Evolutionary conservation across 2,888 invertebrate genomes (phyloP).

Genomic region (Agapostemon virescens): DNA sequence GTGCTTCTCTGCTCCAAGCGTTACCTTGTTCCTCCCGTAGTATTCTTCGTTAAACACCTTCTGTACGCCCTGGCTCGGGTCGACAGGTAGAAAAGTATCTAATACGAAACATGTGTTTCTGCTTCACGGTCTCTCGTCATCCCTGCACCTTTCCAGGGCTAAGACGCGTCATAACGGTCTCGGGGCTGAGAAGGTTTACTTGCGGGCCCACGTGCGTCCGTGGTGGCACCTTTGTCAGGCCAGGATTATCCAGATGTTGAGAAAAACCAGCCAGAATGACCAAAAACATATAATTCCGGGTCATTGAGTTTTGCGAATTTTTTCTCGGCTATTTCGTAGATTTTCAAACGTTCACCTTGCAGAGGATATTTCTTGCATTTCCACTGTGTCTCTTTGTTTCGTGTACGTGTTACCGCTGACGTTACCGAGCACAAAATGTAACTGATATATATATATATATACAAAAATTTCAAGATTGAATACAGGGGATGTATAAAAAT

Average conservation of each 20-base stretch:
- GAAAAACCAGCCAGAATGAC: background rate
- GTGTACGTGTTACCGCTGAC: background rate
- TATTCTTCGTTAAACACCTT: conserved; percentile 56
- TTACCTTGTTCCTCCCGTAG: conserved; percentile 32
- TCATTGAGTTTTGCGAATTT: conserved; percentile 18
- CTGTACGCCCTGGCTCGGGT: conserved; percentile 45
- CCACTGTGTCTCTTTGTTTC: background rate
- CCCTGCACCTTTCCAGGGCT: conserved; percentile 53
- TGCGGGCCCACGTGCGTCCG: conserved; percentile 28
- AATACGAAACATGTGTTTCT: conserved; percentile 74
- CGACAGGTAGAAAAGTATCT: conserved; percentile 72
- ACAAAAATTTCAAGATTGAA: background rate
- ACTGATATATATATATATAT: background rate
- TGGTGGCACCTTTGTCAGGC: conserved; percentile 40
- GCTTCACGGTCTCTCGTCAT: conserved; percentile 27
- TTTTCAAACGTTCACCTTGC: background rate
- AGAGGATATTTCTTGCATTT: no score
- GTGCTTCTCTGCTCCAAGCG: conserved; percentile 37
- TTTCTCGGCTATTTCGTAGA: background rate
- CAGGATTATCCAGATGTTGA: conserved; percentile 41
- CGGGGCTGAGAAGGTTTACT: conserved; percentile 24
- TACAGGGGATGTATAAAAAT: no score
- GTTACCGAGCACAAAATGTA: no score
- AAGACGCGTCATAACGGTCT: conserved; percentile 59
- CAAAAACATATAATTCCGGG: conserved; percentile 11